phyloP scores from a whole-genome alignment of 2,113 vertebrate genomes.

The Xerus inauris region DNA sequence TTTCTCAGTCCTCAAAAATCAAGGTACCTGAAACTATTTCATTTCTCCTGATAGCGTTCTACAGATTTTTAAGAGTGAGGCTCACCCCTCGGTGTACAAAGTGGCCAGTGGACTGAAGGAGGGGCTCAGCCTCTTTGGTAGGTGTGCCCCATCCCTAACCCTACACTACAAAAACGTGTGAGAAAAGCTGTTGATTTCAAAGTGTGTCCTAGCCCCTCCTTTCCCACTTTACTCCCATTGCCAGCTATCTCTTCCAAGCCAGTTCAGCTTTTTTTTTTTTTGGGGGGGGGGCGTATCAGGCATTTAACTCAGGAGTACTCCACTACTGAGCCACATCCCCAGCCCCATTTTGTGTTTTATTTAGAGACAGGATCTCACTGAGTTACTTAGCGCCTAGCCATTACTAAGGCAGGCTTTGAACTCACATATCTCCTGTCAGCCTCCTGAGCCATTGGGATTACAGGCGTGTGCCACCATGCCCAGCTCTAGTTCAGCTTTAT shows the following conservation, averaged over 20 bases:
- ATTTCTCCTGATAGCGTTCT: constrained; percentile 88
- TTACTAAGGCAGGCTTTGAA: too few species aligned
- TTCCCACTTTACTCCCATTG: not conserved
- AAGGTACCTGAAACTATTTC: not conserved
- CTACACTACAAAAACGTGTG: not conserved
- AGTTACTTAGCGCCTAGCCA: too few species aligned
- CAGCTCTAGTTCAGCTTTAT: not conserved
- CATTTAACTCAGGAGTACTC: too few species aligned
- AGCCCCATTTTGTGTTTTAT: too few species aligned
- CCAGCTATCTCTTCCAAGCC: not conserved
- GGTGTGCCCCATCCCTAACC: constrained; percentile 11
- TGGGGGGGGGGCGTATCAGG: too few species aligned
- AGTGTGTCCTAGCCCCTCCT: not conserved
- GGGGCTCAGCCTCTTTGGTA: constrained; percentile 97
- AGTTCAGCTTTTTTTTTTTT: not conserved
- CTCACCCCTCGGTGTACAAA: constrained; percentile 98
- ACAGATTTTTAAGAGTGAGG: constrained; percentile 97
- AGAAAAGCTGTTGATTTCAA: constrained; percentile 13
- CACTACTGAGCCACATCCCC: too few species aligned
- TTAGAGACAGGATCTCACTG: too few species aligned
- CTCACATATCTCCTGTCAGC: too few species aligned
- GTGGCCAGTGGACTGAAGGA: constrained; percentile 95
- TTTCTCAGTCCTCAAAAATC: constrained; percentile 8
- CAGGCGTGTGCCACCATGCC: too few species aligned
- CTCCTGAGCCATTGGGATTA: too few species aligned